phyloP scores from a whole-genome alignment of 2,113 vertebrate species.

The Ranitomeya variabilis region DNA sequence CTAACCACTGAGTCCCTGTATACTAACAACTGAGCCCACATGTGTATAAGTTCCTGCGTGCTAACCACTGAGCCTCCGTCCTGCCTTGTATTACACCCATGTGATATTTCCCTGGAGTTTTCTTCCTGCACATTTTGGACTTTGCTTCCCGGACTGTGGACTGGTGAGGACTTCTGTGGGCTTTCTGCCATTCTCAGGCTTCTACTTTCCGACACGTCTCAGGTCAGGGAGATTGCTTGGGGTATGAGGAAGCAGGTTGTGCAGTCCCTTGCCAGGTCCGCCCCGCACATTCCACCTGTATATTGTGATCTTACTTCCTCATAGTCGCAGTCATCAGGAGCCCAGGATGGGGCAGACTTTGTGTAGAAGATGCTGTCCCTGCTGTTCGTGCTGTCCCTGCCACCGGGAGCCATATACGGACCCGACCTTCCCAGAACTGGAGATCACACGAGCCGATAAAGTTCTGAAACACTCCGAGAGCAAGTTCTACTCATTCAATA shows the following conservation, averaged over 20 bases:
- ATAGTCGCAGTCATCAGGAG: background rate
- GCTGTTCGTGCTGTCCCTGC: slow-evolving; percentile 1
- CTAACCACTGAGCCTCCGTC: too few species aligned
- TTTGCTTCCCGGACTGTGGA: too few species aligned
- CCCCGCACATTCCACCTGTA: background rate
- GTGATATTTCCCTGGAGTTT: too few species aligned
- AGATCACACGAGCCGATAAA: background rate
- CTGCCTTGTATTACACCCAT: too few species aligned
- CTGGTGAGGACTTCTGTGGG: background rate
- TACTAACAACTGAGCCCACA: too few species aligned
- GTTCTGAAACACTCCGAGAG: background rate
- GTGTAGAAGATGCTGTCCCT: slow-evolving; percentile 24
- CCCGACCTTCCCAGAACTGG: background rate
- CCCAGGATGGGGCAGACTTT: background rate
- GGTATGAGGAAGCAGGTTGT: slow-evolving; percentile 12
- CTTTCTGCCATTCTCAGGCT: background rate
- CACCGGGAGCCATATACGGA: background rate
- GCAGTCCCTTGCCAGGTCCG: background rate
- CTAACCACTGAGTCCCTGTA: too few species aligned
- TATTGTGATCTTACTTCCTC: background rate
- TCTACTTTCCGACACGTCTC: background rate
- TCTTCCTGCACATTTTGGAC: too few species aligned
- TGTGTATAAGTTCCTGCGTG: too few species aligned
- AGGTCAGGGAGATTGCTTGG: background rate
- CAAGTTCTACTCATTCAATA: background rate